Evolutionary conservation across 2,797 vertebrate species (phyloP), one percentile per base, ranked within the genome.

Genomic region (Sebastes elongatus): DNA sequence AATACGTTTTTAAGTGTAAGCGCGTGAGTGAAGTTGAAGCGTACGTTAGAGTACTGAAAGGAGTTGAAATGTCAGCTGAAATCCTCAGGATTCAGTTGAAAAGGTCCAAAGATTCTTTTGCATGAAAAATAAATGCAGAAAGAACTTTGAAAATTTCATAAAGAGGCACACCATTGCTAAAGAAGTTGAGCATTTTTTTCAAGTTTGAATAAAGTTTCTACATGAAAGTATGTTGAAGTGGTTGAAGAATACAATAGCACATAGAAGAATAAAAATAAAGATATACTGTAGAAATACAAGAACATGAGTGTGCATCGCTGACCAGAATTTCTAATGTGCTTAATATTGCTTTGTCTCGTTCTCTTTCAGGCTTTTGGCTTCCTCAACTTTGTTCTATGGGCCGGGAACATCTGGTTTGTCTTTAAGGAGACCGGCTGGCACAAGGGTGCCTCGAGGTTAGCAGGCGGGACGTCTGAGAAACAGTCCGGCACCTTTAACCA

Each of bases 351-450:
- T 6, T 73, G 33, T 55, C 27, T 68, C 1, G 2, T 65, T 71
- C 52, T 59, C 35, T 77, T 85, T 60, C 80, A 99, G 98, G 97
- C 97, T 59, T 99, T 99, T 88, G 98, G 98, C 76, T 99, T 97
- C 95, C 96, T 99, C 90, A 99, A 99, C 95, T 99, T 99, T 88
- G 97, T 99, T 79, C 96, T 99, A 27, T 99, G 98, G 98, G 98
- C 98, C 83, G 98, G 98, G 87, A 99, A 99, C 93, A 99, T 99
- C 93, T 99, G 98, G 98, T 99, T 99, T 93, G 98, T 99, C 91
- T 99, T 99, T 91, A 99, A 99, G 94, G 98, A 99, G 94, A 99
- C 98, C 0, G 93, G 96, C 73, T 99, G 98, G 98, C 98, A 99
- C 81, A 97, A 98, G 87, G 97, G 97, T 18, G 91, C 96, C 49